Percentiles rank a stretch among this genome's conserved stretches.
phyloP scores from a whole-genome alignment of 2,113 vertebrate genomes.

The Donacobius atricapilla region DNA sequence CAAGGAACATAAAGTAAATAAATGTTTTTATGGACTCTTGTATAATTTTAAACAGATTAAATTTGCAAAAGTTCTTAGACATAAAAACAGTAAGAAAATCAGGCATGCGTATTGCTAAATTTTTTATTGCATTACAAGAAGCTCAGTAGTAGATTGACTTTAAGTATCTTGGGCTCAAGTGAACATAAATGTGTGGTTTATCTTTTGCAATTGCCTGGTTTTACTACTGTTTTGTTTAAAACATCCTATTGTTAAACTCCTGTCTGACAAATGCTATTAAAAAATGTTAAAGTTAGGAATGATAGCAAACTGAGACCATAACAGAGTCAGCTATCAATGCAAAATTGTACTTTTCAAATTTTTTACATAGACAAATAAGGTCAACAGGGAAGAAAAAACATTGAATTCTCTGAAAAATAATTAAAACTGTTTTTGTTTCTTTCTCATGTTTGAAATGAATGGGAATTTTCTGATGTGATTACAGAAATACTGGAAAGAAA shows the following conservation, averaged over 20 bases:
- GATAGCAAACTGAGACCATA: background rate
- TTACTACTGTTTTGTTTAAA: background rate
- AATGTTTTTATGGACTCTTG: background rate
- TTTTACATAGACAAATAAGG: background rate
- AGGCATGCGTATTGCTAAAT: background rate
- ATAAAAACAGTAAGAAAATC: slow-evolving; percentile 9
- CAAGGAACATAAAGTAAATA: background rate
- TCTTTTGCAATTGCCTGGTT: background rate
- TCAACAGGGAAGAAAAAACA: background rate
- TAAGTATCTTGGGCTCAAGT: background rate
- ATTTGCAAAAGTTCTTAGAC: background rate
- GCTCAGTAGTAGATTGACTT: background rate
- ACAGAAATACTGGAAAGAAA: background rate
- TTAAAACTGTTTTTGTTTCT: background rate
- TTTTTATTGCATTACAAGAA: slow-evolving; percentile 7
- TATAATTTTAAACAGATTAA: background rate
- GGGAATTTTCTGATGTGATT: background rate
- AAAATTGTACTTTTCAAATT: background rate
- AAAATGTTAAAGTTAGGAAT: background rate
- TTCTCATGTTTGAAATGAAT: background rate
- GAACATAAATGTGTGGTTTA: background rate
- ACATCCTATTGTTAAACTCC: background rate
- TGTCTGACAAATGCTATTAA: background rate
- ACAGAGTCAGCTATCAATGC: background rate
- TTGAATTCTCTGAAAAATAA: background rate